A percentile compares a stretch with the other conserved stretches of the same genome.
Evolutionary conservation across 2,113 vertebrate species (phyloP).

Genomic region (Cichladusa arquata): DNA sequence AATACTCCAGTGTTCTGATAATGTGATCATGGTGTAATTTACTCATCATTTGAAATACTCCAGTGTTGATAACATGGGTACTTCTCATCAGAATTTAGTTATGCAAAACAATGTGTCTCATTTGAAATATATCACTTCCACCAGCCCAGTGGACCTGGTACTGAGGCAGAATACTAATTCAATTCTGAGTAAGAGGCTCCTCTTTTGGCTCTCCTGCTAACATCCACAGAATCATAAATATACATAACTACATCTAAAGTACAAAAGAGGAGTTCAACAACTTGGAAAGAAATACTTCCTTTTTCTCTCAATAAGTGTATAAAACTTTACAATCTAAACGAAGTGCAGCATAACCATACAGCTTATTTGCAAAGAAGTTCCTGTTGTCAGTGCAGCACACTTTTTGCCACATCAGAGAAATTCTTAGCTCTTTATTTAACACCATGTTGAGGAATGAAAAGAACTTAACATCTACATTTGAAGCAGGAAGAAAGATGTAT

Average conservation of each 20-base stretch:
- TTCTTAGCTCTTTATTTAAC: neutral
- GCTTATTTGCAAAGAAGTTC: neutral
- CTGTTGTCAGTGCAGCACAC: neutral
- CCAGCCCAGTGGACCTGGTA: neutral
- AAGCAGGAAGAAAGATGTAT: neutral
- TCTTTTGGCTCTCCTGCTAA: neutral
- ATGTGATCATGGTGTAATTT: constrained; percentile 6
- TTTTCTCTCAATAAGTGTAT: neutral
- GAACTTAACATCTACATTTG: neutral
- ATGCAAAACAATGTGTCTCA: neutral
- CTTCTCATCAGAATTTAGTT: neutral
- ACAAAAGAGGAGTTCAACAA: neutral
- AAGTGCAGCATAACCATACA: neutral
- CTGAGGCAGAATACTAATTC: constrained; percentile 13
- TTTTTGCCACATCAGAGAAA: neutral
- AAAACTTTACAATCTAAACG: neutral
- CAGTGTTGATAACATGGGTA: neutral
- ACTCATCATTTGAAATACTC: constrained; percentile 21
- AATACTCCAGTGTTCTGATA: constrained; percentile 5
- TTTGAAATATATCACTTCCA: constrained; percentile 10
- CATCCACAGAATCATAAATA: neutral
- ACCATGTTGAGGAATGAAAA: constrained; percentile 3
- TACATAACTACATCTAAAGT: neutral
- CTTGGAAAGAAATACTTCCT: neutral
- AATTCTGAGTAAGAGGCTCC: neutral